These are phyloP conservation scores for Drosophila sproati DNA, from an alignment of 1,140 invertebrate species.

Conservation along the genomic window DNA sequence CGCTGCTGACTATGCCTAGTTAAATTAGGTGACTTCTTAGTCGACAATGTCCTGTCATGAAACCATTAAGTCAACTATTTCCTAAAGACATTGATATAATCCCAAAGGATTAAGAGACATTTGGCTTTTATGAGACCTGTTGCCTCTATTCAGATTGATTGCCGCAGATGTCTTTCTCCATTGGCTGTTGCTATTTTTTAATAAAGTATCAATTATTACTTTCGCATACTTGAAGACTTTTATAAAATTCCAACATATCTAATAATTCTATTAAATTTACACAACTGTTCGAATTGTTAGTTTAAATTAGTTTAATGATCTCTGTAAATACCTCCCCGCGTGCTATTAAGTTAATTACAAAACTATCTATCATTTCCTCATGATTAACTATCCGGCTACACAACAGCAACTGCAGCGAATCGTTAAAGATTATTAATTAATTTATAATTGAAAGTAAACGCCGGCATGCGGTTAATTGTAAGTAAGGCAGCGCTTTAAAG, in stretches of 20 bases:
- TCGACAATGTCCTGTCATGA: too few relatives aligned
- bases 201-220: neutral
- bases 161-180: too few relatives aligned
- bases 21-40: too few relatives aligned
- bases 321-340: slow-evolving; percentile 36
- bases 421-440: slow-evolving; percentile 73
- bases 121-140: too few relatives aligned
- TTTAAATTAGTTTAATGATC: slow-evolving; percentile 53
- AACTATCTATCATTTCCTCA: slow-evolving; percentile 70
- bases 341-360: slow-evolving; percentile 64
- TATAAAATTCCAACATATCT: slow-evolving; percentile 17
- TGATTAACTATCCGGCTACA: slow-evolving; percentile 50
- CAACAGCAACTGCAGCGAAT: slow-evolving; percentile 33
- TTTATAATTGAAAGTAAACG: slow-evolving; percentile 65
- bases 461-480: slow-evolving; percentile 55
- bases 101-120: too few relatives aligned
- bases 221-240: too few relatives aligned
- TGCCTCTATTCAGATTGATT: too few relatives aligned
- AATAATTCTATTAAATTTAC: slow-evolving; percentile 54
- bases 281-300: slow-evolving; percentile 48
- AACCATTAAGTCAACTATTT: too few relatives aligned
- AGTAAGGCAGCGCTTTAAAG: slow-evolving; percentile 39
- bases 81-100: too few relatives aligned
- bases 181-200: too few relatives aligned
- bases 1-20: too few relatives aligned